phyloP scores from a whole-genome alignment of 35 echinoderm and acorn worm genomes.

The Heliocidaris tuberculata region DNA sequence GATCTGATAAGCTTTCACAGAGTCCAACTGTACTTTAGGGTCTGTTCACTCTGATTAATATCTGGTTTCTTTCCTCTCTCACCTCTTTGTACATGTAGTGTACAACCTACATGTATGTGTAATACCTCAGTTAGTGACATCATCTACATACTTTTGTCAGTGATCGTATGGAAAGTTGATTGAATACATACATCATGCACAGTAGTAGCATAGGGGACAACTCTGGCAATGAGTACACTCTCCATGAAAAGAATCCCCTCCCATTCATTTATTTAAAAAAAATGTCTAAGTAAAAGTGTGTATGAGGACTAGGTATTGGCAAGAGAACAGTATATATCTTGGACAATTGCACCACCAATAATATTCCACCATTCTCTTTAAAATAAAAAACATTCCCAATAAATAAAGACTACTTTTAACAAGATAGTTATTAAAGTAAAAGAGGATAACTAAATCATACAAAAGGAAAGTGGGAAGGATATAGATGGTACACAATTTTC shows the following conservation, averaged over 20 bases:
- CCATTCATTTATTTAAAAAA: not conserved
- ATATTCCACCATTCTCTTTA: too few species aligned
- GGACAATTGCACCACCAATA: too few species aligned
- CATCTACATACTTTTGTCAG: not conserved
- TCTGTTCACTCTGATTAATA: not conserved
- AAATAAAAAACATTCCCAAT: too few species aligned
- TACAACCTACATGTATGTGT: not conserved
- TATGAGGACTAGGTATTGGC: too few species aligned
- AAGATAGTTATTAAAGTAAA: too few species aligned
- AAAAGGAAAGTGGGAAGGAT: too few species aligned
- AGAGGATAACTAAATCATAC: too few species aligned
- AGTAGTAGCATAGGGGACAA: not conserved
- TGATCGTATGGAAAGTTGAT: not conserved
- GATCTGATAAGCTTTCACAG: constrained; percentile 16
- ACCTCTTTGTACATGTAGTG: not conserved
- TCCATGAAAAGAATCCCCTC: not conserved
- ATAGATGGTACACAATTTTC: too few species aligned
- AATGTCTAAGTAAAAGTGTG: not conserved
- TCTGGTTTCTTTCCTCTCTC: not conserved
- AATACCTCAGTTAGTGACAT: not conserved
- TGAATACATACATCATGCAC: not conserved
- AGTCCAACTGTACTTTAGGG: not conserved
- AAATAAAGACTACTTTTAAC: too few species aligned
- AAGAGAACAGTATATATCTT: too few species aligned
- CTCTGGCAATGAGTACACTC: not conserved